Percentiles rank a stretch among this genome's conserved stretches.
These are phyloP conservation scores for Mugil cephalus DNA, from an alignment of 2,113 vertebrate species.

Conservation along the genomic window DNA sequence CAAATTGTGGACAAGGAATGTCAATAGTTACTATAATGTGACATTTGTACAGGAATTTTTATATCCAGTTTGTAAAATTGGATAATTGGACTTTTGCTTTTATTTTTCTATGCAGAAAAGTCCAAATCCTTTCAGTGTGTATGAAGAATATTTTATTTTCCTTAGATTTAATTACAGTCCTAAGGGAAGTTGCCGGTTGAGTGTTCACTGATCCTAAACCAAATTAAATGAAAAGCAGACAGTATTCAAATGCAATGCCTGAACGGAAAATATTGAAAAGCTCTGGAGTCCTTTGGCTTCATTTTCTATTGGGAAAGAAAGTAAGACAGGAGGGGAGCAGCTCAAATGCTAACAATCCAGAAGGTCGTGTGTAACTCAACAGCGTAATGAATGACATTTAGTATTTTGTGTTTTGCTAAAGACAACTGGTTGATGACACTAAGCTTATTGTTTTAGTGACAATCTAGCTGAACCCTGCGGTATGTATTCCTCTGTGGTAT, in stretches of 20 bases:
- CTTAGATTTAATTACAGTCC: slow-evolving; percentile 65
- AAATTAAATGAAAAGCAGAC: slow-evolving; percentile 67
- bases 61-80: neutral
- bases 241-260: slow-evolving; percentile 62
- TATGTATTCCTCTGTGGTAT: slow-evolving; percentile 3
- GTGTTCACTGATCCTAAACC: slow-evolving; percentile 75
- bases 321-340: slow-evolving; percentile 21
- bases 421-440: slow-evolving; percentile 7
- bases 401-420: slow-evolving; percentile 5
- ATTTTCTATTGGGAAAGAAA: slow-evolving; percentile 40
- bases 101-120: slow-evolving; percentile 8
- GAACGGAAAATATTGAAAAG: slow-evolving; percentile 61
- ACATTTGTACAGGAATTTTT: neutral
- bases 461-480: slow-evolving; percentile 1
- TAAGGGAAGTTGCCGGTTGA: slow-evolving; percentile 53
- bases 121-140: slow-evolving; percentile 37
- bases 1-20: too few species aligned
- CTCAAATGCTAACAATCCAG: slow-evolving; percentile 16
- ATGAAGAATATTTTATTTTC: slow-evolving; percentile 58
- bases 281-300: slow-evolving; percentile 48
- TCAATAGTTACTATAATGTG: neutral
- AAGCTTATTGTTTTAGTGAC: slow-evolving; percentile 14
- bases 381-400: slow-evolving; percentile 1
- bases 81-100: slow-evolving; percentile 6
- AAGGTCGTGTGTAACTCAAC: slow-evolving; percentile 10